phyloP scores from a whole-genome alignment of 1,140 invertebrate species.

The Caenorhabditis briggsae region DNA sequence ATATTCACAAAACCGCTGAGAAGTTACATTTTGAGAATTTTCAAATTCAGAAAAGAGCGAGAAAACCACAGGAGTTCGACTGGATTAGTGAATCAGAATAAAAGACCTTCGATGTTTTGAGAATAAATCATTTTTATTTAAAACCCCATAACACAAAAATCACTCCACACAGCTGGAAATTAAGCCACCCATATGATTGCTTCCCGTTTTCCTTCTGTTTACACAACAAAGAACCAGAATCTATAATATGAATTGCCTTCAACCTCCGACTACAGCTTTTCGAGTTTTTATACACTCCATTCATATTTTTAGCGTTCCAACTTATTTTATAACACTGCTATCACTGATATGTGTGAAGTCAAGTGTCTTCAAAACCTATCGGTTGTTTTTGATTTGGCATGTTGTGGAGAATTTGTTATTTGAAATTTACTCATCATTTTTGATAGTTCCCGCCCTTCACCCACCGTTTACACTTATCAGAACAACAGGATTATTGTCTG shows the following conservation, averaged over 20 bases:
- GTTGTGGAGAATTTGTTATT: neutral
- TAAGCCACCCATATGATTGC: too few relatives aligned
- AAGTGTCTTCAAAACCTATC: conserved; percentile 11
- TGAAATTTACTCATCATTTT: neutral
- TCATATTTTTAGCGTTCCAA: neutral
- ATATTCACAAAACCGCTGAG: too few relatives aligned
- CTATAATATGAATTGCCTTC: conserved; percentile 16
- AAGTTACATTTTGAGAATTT: too few relatives aligned
- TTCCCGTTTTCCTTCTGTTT: too few relatives aligned
- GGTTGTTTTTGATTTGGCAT: neutral
- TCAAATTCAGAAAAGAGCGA: too few relatives aligned
- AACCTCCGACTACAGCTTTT: neutral
- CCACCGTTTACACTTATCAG: neutral
- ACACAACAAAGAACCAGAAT: too few relatives aligned
- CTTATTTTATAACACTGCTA: neutral
- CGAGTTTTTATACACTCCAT: neutral
- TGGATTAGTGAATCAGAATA: too few relatives aligned
- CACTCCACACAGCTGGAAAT: too few relatives aligned
- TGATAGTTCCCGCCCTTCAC: neutral
- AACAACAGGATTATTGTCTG: neutral
- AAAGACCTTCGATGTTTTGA: too few relatives aligned
- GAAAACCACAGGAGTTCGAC: too few relatives aligned
- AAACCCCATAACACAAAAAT: too few relatives aligned
- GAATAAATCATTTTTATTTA: too few relatives aligned
- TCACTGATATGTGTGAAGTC: neutral